Base-by-base conservation (phyloP, 2,113 vertebrate genomes). In the Phrynocephalus versicolor region DNA sequence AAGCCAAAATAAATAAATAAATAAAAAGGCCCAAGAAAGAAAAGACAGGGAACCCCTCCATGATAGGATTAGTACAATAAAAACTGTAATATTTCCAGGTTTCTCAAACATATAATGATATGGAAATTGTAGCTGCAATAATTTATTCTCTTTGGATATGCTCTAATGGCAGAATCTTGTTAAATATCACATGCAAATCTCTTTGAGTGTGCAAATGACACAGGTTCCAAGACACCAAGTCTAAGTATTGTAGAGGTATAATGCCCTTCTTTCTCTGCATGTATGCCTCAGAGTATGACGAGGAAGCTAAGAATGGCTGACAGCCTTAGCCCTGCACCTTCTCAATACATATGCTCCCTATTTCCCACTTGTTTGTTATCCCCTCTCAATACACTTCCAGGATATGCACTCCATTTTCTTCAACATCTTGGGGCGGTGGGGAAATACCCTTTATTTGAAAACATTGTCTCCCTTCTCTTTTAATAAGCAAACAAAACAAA, bases 1-100 rank as follows among this genome's bases (percentile, higher is more conserved):
- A 91, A 90, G 81, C 73, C 92, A 96, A 92, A 88, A 81, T 2
- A 89, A 86, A 87, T 37, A 9, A 14, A n/a, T 6, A n/a, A 55
- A 30, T 13, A 27, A 30, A 5, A 13, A 73, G 9, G 7, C 25
- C 37, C 1, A 3, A 6, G 16, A 55, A 39, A 60, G 15, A 3
- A 82, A 58, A 71, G 55, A 6, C 19, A 45, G 33, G 15, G 8
- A 15, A 57, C 7, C 23, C 76, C 75, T 77, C 82, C 39, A 88
- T 91, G 89, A 74, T 3, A 75, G 90, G 81, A 35, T 86, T 87
- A 85, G 76, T 64, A 89, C 79, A 12, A 2, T 60, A 83, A 51
- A 74, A 81, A 37, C 7, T 1, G 55, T 84, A 55, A 55, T 6
- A 78, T 74, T 74, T 84, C 39, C 1, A 79, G 57, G 85, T 89